Percentiles rank a stretch among this genome's conserved stretches.
Evolutionary conservation across 2,113 vertebrate species (phyloP).

Genomic region (Vidua chalybeata): DNA sequence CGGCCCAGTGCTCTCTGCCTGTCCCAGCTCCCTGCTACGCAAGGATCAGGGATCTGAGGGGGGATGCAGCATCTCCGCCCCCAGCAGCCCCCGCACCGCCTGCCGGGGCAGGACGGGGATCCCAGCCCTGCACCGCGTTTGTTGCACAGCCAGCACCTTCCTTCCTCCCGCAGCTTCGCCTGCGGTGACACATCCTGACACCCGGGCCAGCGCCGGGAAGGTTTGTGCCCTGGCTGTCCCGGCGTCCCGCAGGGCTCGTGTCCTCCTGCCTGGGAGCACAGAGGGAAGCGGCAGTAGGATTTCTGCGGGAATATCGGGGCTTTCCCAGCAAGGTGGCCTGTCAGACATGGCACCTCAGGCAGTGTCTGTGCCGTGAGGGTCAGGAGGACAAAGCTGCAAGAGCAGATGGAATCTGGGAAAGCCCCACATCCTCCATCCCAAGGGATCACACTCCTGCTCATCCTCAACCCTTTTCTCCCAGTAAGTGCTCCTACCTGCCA

Average conservation of each 20-base stretch:
- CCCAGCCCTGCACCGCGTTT: too few relatives aligned
- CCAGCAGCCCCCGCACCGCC: neutral
- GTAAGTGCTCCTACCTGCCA: neutral
- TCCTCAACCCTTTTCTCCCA: neutral
- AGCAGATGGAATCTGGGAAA: neutral
- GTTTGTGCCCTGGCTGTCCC: neutral
- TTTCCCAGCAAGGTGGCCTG: neutral
- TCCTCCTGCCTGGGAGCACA: too few relatives aligned
- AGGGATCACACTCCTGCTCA: neutral
- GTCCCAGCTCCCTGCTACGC: neutral
- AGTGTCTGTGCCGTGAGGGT: rapidly evolving
- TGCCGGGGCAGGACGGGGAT: rapidly evolving
- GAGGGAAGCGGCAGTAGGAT: neutral
- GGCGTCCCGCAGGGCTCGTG: neutral
- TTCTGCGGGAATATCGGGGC: neutral
- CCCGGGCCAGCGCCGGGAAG: too few relatives aligned
- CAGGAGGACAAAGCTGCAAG: neutral
- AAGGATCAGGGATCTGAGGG: rapidly evolving
- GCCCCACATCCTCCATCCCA: neutral
- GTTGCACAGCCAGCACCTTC: neutral
- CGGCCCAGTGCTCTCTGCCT: neutral
- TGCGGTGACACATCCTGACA: rapidly evolving
- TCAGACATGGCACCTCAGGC: rapidly evolving
- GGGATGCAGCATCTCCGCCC: neutral
- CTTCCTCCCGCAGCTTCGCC: neutral